phyloP scores from a whole-genome alignment of 30 jellyfish, hydroid and myxozoan genomes.

The Aurelia coerulea region DNA sequence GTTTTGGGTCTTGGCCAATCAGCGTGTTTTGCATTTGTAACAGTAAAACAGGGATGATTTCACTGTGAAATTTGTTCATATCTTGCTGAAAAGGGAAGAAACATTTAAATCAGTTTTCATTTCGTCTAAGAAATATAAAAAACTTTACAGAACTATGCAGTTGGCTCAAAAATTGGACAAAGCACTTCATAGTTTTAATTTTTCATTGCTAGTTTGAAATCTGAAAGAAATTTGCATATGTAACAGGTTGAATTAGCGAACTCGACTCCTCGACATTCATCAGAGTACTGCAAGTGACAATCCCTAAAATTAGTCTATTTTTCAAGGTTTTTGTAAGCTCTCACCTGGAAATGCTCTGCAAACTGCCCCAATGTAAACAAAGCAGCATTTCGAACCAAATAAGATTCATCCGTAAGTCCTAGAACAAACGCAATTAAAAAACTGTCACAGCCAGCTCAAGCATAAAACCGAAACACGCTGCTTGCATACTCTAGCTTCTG shows the following conservation, averaged over 20 bases:
- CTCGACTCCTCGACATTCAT: too few relatives aligned
- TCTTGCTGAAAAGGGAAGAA: conserved; percentile 60
- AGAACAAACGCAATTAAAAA: not conserved
- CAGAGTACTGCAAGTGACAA: too few relatives aligned
- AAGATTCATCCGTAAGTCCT: conserved; percentile 85
- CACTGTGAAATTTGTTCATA: conserved; percentile 67
- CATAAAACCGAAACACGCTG: too few relatives aligned
- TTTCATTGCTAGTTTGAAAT: too few relatives aligned
- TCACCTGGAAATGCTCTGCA: conserved; percentile 89
- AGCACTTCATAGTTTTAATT: too few relatives aligned
- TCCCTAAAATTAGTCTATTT: not conserved
- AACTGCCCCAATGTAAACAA: conserved; percentile 88
- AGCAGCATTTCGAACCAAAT: conserved; percentile 90
- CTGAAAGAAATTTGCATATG: too few relatives aligned
- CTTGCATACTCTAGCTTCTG: too few relatives aligned
- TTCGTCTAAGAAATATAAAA: too few relatives aligned
- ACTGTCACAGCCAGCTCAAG: too few relatives aligned
- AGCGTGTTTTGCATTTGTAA: conserved; percentile 61
- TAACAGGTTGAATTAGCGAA: too few relatives aligned
- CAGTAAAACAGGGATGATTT: conserved; percentile 74
- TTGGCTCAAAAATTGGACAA: too few relatives aligned
- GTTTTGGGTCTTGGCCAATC: conserved; percentile 61
- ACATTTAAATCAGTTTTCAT: not conserved
- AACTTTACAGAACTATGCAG: too few relatives aligned
- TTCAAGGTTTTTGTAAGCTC: not conserved